Evolutionary conservation across 2,797 vertebrate genomes (phyloP).

Genomic region (Sandelia bainsii): DNA sequence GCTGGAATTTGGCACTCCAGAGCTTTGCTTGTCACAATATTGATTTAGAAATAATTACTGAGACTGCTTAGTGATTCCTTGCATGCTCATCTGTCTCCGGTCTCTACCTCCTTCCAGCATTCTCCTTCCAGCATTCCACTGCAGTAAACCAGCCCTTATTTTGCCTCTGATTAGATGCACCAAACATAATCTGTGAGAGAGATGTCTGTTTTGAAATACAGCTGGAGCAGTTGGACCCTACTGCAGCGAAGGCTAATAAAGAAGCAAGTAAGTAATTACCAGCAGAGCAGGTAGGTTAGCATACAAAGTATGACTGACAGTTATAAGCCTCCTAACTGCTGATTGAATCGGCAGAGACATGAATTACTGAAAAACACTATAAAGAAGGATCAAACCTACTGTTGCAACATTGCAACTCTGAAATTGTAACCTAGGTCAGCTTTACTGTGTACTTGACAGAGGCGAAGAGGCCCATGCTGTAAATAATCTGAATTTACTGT

Average conservation of each 20-base stretch:
- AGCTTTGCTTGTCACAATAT: conserved; percentile 83
- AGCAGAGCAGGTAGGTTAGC: conserved; percentile 59
- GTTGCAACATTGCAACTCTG: conserved; percentile 15
- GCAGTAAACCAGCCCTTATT: conserved; percentile 47
- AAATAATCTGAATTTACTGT: conserved; percentile 31
- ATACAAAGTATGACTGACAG: conserved; percentile 70
- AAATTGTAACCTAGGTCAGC: conserved; percentile 6
- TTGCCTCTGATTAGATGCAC: conserved; percentile 67
- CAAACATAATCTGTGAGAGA: conserved; percentile 64
- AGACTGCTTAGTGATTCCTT: conserved; percentile 78
- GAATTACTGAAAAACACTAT: conserved; percentile 42
- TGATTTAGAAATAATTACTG: conserved; percentile 85
- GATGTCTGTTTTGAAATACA: conserved; percentile 67
- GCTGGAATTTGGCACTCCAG: conserved; percentile 77
- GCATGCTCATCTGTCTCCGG: conserved; percentile 55
- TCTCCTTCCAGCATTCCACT: conserved; percentile 40
- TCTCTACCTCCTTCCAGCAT: conserved; percentile 37
- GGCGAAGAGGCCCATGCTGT: conserved; percentile 2
- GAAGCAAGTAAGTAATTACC: conserved; percentile 66
- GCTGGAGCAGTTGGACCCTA: conserved; percentile 51
- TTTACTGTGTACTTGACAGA: conserved; percentile 6
- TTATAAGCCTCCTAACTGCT: conserved; percentile 40
- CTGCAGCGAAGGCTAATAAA: conserved; percentile 60
- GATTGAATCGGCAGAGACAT: conserved; percentile 47
- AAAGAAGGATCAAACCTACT: conserved; percentile 25